Conservation (phyloP, 2,113 vertebrate genomes). For the Stomatorhinus ivindoensis region DNA sequence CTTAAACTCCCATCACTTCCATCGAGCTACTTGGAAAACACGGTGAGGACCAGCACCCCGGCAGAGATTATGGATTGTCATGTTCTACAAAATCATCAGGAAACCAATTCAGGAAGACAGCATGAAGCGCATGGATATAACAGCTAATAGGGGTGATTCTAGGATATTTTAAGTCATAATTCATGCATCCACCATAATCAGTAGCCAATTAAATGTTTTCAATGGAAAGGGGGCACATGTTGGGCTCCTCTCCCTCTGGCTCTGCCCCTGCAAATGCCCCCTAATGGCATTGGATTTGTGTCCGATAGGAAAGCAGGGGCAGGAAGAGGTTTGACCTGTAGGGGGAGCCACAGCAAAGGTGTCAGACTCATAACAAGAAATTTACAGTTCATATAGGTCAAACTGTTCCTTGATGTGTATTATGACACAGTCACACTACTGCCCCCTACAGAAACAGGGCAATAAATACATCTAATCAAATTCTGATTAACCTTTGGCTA, state of each 20-base stretch:
- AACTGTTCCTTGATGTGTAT: not conserved
- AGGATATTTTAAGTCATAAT: not conserved
- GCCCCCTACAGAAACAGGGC: not conserved
- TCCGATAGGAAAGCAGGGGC: not conserved
- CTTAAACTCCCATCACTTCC: not conserved
- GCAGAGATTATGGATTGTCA: not conserved
- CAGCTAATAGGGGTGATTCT: not conserved
- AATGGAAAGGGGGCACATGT: not conserved
- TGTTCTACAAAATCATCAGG: not conserved
- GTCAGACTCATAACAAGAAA: not conserved
- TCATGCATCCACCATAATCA: not conserved
- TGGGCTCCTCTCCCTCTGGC: not conserved
- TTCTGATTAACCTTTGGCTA: not conserved
- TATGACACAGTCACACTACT: not conserved
- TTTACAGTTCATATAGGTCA: not conserved
- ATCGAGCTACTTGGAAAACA: not conserved
- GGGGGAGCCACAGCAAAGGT: not conserved
- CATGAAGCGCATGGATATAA: not conserved
- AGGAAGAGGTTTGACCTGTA: not conserved
- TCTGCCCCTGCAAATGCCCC: not conserved
- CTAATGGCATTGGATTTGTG: not conserved
- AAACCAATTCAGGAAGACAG: not conserved
- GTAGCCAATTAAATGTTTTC: not conserved
- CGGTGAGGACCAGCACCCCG: not conserved
- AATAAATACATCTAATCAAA: not conserved